Base-by-base conservation (phyloP, 2,113 vertebrate genomes). In the Antigone vipio region DNA sequence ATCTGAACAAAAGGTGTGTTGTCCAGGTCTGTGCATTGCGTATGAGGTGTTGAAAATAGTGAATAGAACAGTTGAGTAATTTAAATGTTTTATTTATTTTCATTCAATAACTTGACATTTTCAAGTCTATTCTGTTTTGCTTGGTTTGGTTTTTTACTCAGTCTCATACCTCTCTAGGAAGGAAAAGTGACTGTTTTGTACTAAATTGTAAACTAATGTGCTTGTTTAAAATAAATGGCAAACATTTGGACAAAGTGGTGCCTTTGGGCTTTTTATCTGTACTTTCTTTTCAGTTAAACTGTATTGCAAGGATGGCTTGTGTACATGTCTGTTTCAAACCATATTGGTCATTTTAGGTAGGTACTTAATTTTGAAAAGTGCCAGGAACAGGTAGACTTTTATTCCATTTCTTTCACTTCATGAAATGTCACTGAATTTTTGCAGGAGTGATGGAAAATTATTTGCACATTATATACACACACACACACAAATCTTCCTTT, bases 21-120 rank as follows among this genome's bases (percentile, higher is more conserved):
- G 91, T 59, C 68, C 87, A 2, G 58, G 56, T 63, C 78, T 76
- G 62, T 73, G 68, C 71, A 2, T 81, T 77, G 40, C 63, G 24
- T 55, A 22, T 1, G 77, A 81, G 62, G 64, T 88, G 88, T 66
- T 92, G n/a, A 52, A 81, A 84, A 56, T 56, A 45, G 82, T 68
- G 86, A 86, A 3, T 14, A 20, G 42, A 72, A 52, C 60, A 26
- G 50, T 76, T 85, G 24, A 12, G 67, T 97, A 96, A 97, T 94
- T 95, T 97, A 97, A 97, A 71, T 94, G 87, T 52, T 92, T 85
- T 98, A 98, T 98, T 98, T 98, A 98, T 98, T 98, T 98, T 84
- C 52, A 81, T 83, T 88, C 53, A 59, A 6, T 82, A 38, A 92
- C 89, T 88, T 95, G 77, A 32, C 22, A 7, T 94, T 69, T 71